Base-by-base conservation (phyloP, 2,797 vertebrate genomes). In the Cynodonichthys magdalenae region DNA sequence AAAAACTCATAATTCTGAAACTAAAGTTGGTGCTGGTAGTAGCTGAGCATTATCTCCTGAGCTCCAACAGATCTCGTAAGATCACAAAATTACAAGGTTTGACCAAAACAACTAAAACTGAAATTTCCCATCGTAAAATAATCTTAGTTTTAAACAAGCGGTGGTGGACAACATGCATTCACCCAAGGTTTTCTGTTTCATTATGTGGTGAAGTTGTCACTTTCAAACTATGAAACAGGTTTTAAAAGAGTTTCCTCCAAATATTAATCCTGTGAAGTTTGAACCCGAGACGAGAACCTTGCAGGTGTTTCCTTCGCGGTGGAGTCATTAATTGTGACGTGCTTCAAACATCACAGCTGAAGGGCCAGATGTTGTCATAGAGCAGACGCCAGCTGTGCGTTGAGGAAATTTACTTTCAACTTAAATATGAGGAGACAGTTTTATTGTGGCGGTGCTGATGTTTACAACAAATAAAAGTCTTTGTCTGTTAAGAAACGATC, bases 281-380 rank as follows among this genome's bases (percentile, higher is more conserved):
- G 45, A 47, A 54, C n/a, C 5, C 0, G 50, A 60, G 54, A 64
- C 60, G 4, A 53, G 65, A 66, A 44, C 41, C 56, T 4, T 10
- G 28, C 48, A 46, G 45, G 59, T 48, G 58, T 59, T 63, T 42
- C 34, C 11, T 56, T 58, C 47, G 48, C 15, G 19, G 18, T 61
- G 15, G 15, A 59, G 12, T 47, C 36, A 49, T 49, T 59, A 44
- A 17, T 58, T 59, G 57, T 44, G 45, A 53, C 27, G 66, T 34
- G 53, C 46, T 67, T 52, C 10, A 29, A 51, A 53, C 28, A 46
- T 55, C 49, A 9, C 69, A 75, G 81, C 66, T 63, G 74, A 66
- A 15, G 8, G 18, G 0, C 62, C 79, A 79, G 70, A 75, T 86
- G 79, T 50, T 68, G 67, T 64, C 58, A 34, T 45, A 6, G 49